These are phyloP conservation scores for Tetramorium bicarinatum DNA, from an alignment of 2,888 invertebrate genomes.

Conservation along the genomic window DNA sequence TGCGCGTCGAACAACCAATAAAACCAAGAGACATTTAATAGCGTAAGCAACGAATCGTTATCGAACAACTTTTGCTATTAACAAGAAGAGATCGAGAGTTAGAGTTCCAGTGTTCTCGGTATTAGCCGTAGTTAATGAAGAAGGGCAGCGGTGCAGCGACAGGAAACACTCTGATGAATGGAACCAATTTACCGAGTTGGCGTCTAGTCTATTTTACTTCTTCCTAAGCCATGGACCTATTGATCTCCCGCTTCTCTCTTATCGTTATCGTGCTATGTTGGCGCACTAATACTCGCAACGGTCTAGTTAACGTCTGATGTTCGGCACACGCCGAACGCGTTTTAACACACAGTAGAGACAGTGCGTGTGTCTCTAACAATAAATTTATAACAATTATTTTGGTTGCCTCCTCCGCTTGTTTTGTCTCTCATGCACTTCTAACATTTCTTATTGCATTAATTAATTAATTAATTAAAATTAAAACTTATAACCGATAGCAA, in stretches of 20 bases:
- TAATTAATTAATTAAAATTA: not conserved
- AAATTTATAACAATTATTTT: not conserved
- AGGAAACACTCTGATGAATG: slow-evolving; percentile 79
- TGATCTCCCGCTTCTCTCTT: slow-evolving; percentile 62
- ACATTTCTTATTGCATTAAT: not conserved
- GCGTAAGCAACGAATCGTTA: slow-evolving; percentile 35
- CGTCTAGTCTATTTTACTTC: slow-evolving; percentile 76
- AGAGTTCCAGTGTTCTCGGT: slow-evolving; percentile 64
- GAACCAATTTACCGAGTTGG: slow-evolving; percentile 82
- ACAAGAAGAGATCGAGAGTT: slow-evolving; percentile 54
- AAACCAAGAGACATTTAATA: slow-evolving; percentile 46
- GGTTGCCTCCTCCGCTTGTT: not conserved
- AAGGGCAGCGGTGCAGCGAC: slow-evolving; percentile 69
- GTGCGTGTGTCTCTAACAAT: not conserved
- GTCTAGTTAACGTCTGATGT: slow-evolving; percentile 30
- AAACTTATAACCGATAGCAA: not conserved
- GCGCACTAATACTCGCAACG: not conserved
- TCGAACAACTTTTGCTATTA: slow-evolving; percentile 46
- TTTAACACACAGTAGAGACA: too few relatives aligned
- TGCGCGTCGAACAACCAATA: not conserved
- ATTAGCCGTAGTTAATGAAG: slow-evolving; percentile 64
- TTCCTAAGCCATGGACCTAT: slow-evolving; percentile 49
- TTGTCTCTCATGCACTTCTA: not conserved
- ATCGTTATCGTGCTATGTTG: slow-evolving; percentile 50
- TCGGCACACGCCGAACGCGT: not conserved